Conservation (phyloP, 2,113 vertebrate species). For the Struthidea cinerea region DNA sequence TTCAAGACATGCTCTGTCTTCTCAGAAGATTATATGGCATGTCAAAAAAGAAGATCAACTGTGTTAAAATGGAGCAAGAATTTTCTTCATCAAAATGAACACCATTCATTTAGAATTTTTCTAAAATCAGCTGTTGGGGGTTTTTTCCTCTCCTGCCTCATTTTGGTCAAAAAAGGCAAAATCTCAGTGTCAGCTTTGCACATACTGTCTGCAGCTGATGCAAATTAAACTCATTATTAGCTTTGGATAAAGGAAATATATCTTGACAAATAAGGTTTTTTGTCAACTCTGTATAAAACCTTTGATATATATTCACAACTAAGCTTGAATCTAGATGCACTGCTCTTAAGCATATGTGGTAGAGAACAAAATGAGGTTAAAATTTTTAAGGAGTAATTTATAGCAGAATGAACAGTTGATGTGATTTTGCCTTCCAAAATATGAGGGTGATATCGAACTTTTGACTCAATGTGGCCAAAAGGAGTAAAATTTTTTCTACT, state of each 20-base stretch:
- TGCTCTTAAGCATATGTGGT: neutral
- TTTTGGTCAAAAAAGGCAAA: constrained; percentile 11
- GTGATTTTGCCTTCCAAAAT: neutral
- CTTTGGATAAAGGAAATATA: neutral
- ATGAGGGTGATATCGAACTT: neutral
- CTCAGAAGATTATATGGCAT: neutral
- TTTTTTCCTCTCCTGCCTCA: neutral
- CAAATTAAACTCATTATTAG: neutral
- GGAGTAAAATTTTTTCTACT: neutral
- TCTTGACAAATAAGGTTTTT: neutral
- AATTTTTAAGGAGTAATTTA: neutral
- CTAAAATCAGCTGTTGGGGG: neutral
- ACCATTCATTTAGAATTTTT: neutral
- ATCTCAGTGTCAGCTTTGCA: neutral
- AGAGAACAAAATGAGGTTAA: neutral
- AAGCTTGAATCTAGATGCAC: neutral
- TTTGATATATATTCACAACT: neutral
- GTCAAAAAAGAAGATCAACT: neutral
- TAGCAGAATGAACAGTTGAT: neutral
- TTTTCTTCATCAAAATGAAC: neutral
- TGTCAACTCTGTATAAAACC: neutral
- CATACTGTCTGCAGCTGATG: constrained; percentile 7
- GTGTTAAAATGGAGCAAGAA: neutral
- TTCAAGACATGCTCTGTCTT: neutral
- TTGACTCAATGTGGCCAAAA: neutral